Evolutionary conservation across 2,797 vertebrate genomes (phyloP), one percentile per base, ranked within the genome.

Genomic region (Tragopan temminckii): DNA sequence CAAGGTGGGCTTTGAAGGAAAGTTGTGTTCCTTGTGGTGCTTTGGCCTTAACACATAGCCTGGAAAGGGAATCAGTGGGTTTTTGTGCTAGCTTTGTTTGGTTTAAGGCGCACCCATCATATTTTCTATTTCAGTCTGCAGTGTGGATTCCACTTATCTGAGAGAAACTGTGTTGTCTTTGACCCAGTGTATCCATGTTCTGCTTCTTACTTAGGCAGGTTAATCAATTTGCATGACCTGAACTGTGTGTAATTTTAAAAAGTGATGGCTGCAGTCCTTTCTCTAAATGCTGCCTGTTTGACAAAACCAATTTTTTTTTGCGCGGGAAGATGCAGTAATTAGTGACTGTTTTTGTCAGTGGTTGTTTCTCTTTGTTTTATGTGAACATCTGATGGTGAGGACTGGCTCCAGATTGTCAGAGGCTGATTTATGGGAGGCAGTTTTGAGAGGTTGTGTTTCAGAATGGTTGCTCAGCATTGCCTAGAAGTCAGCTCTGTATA

Each of bases 181-280:
- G 68, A 55, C 72, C 75, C 27, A 15, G 45, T 75, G 29, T 17
- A 53, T 61, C 45, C 1, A 1, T 50, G 35, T 1, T 0, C 36
- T 64, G 36, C 71, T 82, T 92, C 77, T 92, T 89, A 14, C 66
- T 82, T 68, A 67, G 46, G 35, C 45, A 50, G 57, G 46, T 76
- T 81, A 94, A 82, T 33, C 43, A 57, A 35, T 57, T 90, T 38
- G 52, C 25, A 2, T 71, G 79, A 23, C 57, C 45, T 71, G 43
- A 96, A 33, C 33, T 70, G 61, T 43, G 67, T 87, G 68, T 61
- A 85, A 70, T 89, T 94, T 90, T 67, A 48, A 89, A 46, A 95
- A 76, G 25, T 53, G 57, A 61, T 68, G 25, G 35, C n/a, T 85
- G 10, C 8, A 58, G 18, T 20, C 43, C 4, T 81, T 61, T 87